Percentiles rank a stretch among this genome's conserved stretches.
phyloP scores from a whole-genome alignment of 2,888 invertebrate genomes.

The Tridacna crocea region DNA sequence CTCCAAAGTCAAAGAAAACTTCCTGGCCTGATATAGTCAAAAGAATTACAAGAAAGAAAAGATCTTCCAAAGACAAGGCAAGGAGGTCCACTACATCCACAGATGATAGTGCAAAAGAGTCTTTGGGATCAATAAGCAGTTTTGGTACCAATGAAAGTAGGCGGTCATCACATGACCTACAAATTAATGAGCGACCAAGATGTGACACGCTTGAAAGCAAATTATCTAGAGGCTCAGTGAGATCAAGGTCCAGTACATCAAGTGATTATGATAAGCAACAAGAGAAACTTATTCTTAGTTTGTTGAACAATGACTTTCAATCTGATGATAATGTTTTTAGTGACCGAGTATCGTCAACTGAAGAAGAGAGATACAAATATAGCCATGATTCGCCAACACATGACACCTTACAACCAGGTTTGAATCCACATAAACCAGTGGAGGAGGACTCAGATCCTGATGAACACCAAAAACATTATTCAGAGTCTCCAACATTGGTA shows the following conservation, averaged over 20 bases:
- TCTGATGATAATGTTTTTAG: conserved; percentile 9
- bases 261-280: conserved; percentile 36
- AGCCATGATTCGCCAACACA: not conserved
- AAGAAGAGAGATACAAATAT: not conserved
- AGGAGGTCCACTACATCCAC: conserved; percentile 17
- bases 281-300: conserved; percentile 48
- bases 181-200: not conserved
- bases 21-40: conserved; percentile 22
- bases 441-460: not conserved
- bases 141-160: conserved; percentile 19
- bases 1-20: conserved; percentile 26
- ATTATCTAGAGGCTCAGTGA: conserved; percentile 7
- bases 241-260: conserved; percentile 10
- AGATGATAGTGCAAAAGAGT: conserved; percentile 13
- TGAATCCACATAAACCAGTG: conserved; percentile 2
- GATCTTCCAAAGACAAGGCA: conserved; percentile 12
- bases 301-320: conserved; percentile 45
- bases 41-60: conserved; percentile 13
- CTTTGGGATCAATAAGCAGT: conserved; percentile 12
- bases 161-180: conserved; percentile 6
- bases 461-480: not conserved
- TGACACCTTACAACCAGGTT: not conserved
- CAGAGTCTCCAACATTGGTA: conserved; percentile 48
- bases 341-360: conserved; percentile 9
- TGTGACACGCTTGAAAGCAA: conserved; percentile 18